Evolutionary conservation across 2,797 vertebrate species (phyloP).

Genomic region (Sebastes taczanowskii): DNA sequence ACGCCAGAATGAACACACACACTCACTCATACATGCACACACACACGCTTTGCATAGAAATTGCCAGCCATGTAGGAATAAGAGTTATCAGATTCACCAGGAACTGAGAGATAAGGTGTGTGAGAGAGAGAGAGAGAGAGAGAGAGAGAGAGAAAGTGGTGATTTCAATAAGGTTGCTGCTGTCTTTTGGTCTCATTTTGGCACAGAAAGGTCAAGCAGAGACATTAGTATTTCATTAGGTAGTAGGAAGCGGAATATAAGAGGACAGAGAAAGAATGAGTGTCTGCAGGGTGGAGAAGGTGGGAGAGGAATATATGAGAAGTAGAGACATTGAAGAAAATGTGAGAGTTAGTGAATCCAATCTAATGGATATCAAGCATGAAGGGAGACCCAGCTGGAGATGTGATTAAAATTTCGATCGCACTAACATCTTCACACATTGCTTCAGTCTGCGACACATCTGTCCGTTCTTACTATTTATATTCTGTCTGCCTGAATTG

Average conservation of each 20-base stretch:
- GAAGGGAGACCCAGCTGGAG: conserved; percentile 28
- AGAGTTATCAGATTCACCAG: conserved; percentile 63
- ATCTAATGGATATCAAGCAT: conserved; percentile 40
- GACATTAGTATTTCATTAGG: conserved; percentile 70
- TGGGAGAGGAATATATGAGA: conserved; percentile 14
- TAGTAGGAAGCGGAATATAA: conserved; percentile 10
- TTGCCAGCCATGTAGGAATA: conserved; percentile 43
- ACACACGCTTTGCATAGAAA: conserved; percentile 68
- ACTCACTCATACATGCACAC: neutral
- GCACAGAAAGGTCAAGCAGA: conserved; percentile 69
- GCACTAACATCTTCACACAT: neutral
- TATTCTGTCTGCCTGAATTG: conserved; percentile 2
- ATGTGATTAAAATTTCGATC: conserved; percentile 39
- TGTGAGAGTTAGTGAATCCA: conserved; percentile 12
- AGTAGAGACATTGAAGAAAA: neutral
- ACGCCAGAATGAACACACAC: conserved; percentile 26
- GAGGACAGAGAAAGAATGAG: conserved; percentile 19
- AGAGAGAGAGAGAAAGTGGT: conserved; percentile 13
- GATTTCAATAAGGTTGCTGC: conserved; percentile 63
- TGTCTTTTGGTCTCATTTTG: conserved; percentile 47
- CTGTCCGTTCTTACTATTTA: conserved; percentile 11
- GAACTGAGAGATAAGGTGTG: conserved; percentile 33
- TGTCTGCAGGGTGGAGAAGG: conserved; percentile 22
- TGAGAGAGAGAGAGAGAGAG: neutral
- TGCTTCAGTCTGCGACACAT: neutral